Evolutionary conservation across 2,888 invertebrate species (phyloP), one percentile per base, ranked within the genome.

Genomic region (Drosophila paranaensis): DNA sequence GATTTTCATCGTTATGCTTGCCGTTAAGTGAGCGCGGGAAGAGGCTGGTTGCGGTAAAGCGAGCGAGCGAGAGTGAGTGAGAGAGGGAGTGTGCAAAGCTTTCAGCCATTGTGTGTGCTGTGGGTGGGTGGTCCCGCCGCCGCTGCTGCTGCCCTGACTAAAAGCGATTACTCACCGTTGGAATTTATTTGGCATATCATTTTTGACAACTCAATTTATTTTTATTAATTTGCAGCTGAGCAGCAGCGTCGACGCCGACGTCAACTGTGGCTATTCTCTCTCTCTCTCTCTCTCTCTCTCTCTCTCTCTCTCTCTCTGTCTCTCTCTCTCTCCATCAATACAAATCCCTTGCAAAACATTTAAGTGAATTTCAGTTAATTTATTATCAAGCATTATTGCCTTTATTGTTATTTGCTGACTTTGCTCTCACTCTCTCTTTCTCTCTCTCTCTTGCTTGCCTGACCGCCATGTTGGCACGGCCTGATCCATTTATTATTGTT

Each of bases 201-300:
- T 91, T 91, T 91, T 92, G 92, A 92, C 92, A 92, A 92, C 92
- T 92, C 92, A 92, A 92, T 92, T 92, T 92, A 92, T 92, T 92
- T 92, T 91, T 92, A 92, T 92, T 92, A 92, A 92, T 92, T 92
- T 92, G 91, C 88, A 87, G 88, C 90, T 91, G 71, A 83, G 89
- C 88, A 87, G 87, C 77, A 74, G 30, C 61, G 70, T 53, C 20
- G 25, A 37, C 60, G 61, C 39, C 37, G 25, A 10, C 42, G 39
- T 56, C 60, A 60, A 2, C 43, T 16, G 85, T 75, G 71, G 16
- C 56, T 27, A 61, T 48, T 20, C n/a, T n/a, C n/a, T n/a, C n/a
- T n/a, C n/a, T n/a, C n/a, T n/a, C n/a, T 13, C 27, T 16, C 60
- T 51, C 40, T 3, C 53, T 10, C 39, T 14, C 39, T 9, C 46